Conservation (phyloP, 2,888 invertebrate species). For the Cordylochernes scorpioides region DNA sequence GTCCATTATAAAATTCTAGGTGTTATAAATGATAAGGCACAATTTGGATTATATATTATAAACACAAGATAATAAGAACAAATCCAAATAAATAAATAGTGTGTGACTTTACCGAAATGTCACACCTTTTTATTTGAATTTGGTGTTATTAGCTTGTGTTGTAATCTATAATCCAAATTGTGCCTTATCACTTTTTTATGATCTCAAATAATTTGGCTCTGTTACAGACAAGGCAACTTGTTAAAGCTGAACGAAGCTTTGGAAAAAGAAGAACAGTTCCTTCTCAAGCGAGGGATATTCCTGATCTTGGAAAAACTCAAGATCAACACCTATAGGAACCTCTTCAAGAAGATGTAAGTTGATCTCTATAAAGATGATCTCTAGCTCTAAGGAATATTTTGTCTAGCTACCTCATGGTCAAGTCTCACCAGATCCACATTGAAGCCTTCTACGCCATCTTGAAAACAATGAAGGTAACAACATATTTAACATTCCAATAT, state of each 20-base stretch:
- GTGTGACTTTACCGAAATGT: no score
- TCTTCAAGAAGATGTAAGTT: conserved; percentile 62
- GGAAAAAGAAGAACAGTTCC: conserved; percentile 60
- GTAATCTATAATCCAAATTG: no score
- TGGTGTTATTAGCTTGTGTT: no score
- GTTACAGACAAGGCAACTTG: conserved; percentile 47
- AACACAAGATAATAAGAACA: no score
- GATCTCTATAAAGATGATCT: conserved; percentile 3
- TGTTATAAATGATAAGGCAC: no score
- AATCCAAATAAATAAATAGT: no score
- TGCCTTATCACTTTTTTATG: no score
- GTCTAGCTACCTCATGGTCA: conserved; percentile 24
- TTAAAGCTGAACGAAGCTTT: conserved; percentile 53
- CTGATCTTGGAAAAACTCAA: conserved; percentile 85
- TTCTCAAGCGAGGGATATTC: conserved; percentile 88
- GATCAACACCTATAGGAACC: conserved; percentile 74
- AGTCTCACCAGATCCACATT: conserved; percentile 58
- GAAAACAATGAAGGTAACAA: conserved; percentile 28
- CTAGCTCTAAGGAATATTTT: conserved; percentile 3
- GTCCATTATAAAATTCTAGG: no score
- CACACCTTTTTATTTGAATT: no score
- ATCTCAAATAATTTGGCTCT: background rate
- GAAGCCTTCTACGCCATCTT: conserved; percentile 53
- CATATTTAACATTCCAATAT: background rate
- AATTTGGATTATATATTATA: no score